Conservation (phyloP, 2,113 vertebrate species). For the Benthochromis sp. region DNA sequence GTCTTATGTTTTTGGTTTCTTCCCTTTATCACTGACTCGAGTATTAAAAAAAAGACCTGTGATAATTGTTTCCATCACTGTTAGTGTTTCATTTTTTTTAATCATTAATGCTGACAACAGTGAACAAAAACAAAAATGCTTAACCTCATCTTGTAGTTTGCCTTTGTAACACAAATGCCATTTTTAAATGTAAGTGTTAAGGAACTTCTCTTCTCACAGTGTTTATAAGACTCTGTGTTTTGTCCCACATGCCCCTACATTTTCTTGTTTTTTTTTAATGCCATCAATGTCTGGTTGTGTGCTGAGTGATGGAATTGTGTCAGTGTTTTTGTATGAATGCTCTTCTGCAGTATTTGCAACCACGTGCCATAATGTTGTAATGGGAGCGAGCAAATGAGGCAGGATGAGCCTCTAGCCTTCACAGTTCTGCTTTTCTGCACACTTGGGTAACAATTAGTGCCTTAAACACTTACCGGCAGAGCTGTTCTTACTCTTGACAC, state of each 20-base stretch:
- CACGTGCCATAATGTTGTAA: slow-evolving; percentile 48
- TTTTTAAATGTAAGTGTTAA: not conserved
- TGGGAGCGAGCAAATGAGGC: slow-evolving; percentile 7
- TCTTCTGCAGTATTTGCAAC: slow-evolving; percentile 48
- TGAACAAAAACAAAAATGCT: slow-evolving; percentile 32
- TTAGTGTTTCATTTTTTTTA: not conserved
- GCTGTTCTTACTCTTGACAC: not conserved
- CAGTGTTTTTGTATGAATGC: slow-evolving; percentile 30
- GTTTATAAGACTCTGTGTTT: not conserved
- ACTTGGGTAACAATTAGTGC: slow-evolving; percentile 28
- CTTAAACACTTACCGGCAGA: slow-evolving; percentile 33
- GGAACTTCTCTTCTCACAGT: not conserved
- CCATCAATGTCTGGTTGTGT: not conserved
- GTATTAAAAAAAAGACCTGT: not conserved
- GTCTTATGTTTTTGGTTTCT: slow-evolving; percentile 13
- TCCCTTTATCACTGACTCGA: not conserved
- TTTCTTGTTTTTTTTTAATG: not conserved
- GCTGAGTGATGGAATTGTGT: slow-evolving; percentile 17
- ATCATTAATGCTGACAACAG: slow-evolving; percentile 4
- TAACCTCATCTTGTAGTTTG: slow-evolving; percentile 13
- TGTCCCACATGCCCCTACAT: not conserved
- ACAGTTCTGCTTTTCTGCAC: slow-evolving; percentile 5
- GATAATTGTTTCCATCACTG: slow-evolving; percentile 6
- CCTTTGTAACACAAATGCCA: slow-evolving; percentile 14
- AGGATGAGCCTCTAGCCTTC: not conserved